Base-by-base conservation (phyloP, 2,113 vertebrate species). In the Sinocyclocheilus anophthalmus region DNA sequence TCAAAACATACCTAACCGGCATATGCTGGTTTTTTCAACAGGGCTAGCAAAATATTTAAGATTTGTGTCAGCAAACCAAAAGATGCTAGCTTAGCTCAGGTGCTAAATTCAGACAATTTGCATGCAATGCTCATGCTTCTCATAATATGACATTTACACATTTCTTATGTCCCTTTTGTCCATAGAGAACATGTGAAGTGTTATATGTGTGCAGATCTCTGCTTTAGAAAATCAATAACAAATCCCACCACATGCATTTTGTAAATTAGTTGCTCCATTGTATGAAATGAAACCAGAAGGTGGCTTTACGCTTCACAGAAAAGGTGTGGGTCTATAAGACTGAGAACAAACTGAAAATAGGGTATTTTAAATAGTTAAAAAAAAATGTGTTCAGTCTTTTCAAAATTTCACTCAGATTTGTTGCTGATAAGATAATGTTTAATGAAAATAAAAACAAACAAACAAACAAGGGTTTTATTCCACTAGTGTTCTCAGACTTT, bases 21-120 rank as follows among this genome's bases (percentile, higher is more conserved):
- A 26, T 26, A 26, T 26, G 26, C 26, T 26, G 26, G 26, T 26
- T 26, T 26, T 26, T 26, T 26, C 26, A 26, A 26, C 26, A 26
- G 26, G 26, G 26, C 72, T 76, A 48, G 39, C 42, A 8, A 45
- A 48, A 50, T 76, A 50, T 76, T 48, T 48, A 24, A 48, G 22
- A 42, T 61, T 79, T 61, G 55, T 24, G 77, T 79, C 20, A 14
- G 22, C 55, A 24, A 61, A 42, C 55, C 77, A 42, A 81, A 65
- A 65, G 59, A 39, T 65, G 8, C 7, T 65, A 65, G 8, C 13
- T 81, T 65, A 48, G 79, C 79, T 61, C n/a, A 61, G 33, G 39
- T 0, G 4, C n/a, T 67, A 26, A 4, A 45, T 30, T 20, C 14
- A 48, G 12, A 16, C n/a, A 39, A 65, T 81, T 67, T 20, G 9